Evolutionary conservation across 2,113 vertebrate species (phyloP).

Genomic region (Amia ocellicauda): DNA sequence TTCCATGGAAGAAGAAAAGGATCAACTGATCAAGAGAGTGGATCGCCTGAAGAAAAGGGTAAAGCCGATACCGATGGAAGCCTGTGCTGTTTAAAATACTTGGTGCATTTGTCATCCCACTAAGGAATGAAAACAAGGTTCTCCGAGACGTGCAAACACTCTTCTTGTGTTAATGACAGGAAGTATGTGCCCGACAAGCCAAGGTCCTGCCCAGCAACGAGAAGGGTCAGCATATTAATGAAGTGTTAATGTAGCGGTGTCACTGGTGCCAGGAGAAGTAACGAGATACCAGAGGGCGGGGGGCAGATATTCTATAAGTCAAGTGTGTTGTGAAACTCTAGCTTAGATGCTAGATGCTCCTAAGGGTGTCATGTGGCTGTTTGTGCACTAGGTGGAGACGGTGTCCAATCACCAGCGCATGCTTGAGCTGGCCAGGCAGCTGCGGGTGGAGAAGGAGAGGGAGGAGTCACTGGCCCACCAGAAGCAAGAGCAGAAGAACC

Average conservation of each 20-base stretch:
- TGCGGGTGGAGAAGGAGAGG: conserved; percentile 89
- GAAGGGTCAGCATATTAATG: conserved; percentile 32
- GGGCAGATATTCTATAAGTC: conserved; percentile 24
- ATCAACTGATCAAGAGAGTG: conserved; percentile 90
- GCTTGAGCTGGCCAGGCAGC: conserved; percentile 91
- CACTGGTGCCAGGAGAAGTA: conserved; percentile 39
- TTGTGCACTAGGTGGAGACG: conserved; percentile 87
- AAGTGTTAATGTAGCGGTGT: conserved; percentile 41
- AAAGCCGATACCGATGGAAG: conserved; percentile 47
- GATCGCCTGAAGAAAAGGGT: conserved; percentile 94
- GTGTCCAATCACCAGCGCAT: conserved; percentile 91
- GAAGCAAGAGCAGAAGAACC: conserved; percentile 93
- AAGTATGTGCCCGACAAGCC: conserved; percentile 57
- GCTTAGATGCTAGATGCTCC: not conserved
- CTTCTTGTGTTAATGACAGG: conserved; percentile 49
- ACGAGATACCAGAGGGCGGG: conserved; percentile 40
- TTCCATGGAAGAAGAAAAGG: conserved; percentile 97
- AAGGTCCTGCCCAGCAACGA: conserved; percentile 38
- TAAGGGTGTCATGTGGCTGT: conserved; percentile 14
- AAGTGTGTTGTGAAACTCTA: conserved; percentile 4
- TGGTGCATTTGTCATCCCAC: conserved; percentile 47
- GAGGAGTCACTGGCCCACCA: conserved; percentile 86
- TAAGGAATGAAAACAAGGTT: conserved; percentile 77
- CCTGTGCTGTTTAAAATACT: conserved; percentile 45
- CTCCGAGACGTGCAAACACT: conserved; percentile 53